A percentile compares a stretch with the other conserved stretches of the same genome.
Conservation (phyloP, 2,888 invertebrate genomes). For the Ennomos fuscantarius region DNA sequence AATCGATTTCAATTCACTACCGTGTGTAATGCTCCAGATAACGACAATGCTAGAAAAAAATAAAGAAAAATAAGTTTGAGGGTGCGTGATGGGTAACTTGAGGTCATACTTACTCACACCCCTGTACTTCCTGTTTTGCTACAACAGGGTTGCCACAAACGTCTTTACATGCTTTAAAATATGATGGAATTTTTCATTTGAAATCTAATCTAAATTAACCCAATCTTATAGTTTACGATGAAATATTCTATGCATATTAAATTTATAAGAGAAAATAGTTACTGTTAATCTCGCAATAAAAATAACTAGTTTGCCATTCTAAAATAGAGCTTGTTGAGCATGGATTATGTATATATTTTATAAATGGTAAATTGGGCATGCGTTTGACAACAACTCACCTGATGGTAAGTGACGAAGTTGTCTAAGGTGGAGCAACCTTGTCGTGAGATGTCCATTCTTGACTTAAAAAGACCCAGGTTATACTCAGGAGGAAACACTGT, state of each 20-base stretch:
- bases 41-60: slow-evolving; percentile 57
- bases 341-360: slow-evolving; percentile 3
- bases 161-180: not conserved
- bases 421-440: too few relatives aligned
- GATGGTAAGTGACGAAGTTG: too few relatives aligned
- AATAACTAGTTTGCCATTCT: slow-evolving; percentile 24
- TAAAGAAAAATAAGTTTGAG: slow-evolving; percentile 56
- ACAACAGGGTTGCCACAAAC: slow-evolving; percentile 62
- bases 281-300: slow-evolving; percentile 32
- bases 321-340: slow-evolving; percentile 23
- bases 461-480: too few relatives aligned
- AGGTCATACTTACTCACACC: slow-evolving; percentile 83
- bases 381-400: too few relatives aligned
- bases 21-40: slow-evolving; percentile 77
- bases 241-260: slow-evolving; percentile 35
- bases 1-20: slow-evolving; percentile 61
- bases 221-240: slow-evolving; percentile 38
- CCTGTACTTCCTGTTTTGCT: slow-evolving; percentile 76
- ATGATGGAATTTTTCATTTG: not conserved
- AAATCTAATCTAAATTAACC: slow-evolving; percentile 24
- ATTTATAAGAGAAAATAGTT: slow-evolving; percentile 43
- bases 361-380: too few relatives aligned
- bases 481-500: too few relatives aligned
- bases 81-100: slow-evolving; percentile 80
- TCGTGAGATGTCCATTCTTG: too few relatives aligned